Conservation (phyloP, 2,888 invertebrate species). For the Callinectes sapidus region DNA sequence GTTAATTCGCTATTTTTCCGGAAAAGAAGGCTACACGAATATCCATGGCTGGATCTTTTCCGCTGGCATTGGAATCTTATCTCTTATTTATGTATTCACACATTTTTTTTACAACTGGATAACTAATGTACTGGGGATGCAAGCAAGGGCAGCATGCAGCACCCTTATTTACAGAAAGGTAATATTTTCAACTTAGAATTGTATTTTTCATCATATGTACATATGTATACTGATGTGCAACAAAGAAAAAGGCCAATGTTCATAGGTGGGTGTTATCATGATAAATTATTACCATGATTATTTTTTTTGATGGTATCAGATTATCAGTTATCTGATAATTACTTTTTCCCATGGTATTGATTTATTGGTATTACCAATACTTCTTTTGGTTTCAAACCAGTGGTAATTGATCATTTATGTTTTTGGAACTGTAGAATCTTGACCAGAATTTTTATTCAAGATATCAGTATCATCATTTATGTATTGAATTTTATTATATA, state of each 20-base stretch:
- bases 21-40: not conserved
- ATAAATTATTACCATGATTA: too few species aligned
- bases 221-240: not conserved
- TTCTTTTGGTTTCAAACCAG: too few species aligned
- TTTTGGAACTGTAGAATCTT: too few species aligned
- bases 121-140: not conserved
- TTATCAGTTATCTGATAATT: too few species aligned
- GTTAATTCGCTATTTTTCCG: not conserved
- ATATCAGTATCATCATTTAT: too few species aligned
- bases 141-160: not conserved
- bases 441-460: too few species aligned
- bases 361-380: too few species aligned
- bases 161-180: not conserved
- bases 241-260: not conserved
- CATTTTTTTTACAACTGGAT: not conserved
- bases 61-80: not conserved
- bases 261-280: too few species aligned
- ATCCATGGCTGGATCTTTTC: not conserved
- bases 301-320: too few species aligned
- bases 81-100: not conserved
- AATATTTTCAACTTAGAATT: not conserved
- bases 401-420: too few species aligned
- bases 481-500: too few species aligned
- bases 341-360: too few species aligned
- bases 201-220: not conserved